phyloP scores from a whole-genome alignment of 2,888 invertebrate species.

The Pseudanteris insignis region DNA sequence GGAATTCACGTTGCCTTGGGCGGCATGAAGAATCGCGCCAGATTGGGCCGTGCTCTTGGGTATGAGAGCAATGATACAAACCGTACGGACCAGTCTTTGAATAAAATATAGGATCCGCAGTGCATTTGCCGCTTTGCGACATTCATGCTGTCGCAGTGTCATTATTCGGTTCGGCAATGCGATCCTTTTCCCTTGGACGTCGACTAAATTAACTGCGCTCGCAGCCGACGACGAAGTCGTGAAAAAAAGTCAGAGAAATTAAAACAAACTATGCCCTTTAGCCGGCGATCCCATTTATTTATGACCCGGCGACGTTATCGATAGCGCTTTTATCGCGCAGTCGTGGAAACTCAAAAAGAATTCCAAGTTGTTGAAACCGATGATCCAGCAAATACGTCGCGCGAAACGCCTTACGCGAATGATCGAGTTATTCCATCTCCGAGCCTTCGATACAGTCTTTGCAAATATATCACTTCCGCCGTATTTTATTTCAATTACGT shows the following conservation, averaged over 20 bases:
- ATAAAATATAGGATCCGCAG: constrained; percentile 59
- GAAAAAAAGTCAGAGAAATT: constrained; percentile 1
- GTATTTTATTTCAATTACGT: too few species aligned
- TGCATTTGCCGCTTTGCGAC: constrained; percentile 54
- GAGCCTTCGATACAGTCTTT: too few species aligned
- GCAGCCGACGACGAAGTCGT: background rate
- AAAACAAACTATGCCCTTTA: constrained; percentile 3
- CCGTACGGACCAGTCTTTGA: constrained; percentile 49
- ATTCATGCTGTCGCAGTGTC: constrained; percentile 53
- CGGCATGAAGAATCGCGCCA: constrained; percentile 35
- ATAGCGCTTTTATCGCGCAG: background rate
- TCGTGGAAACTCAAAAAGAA: too few species aligned
- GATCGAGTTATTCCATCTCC: too few species aligned
- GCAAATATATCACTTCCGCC: too few species aligned
- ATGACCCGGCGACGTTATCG: constrained; percentile 3
- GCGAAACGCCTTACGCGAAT: too few species aligned
- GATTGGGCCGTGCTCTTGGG: constrained; percentile 30
- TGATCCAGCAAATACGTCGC: too few species aligned
- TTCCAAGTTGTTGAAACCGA: too few species aligned
- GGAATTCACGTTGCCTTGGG: too few species aligned
- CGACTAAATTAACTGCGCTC: constrained; percentile 28
- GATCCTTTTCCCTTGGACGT: constrained; percentile 32
- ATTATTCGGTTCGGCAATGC: constrained; percentile 48
- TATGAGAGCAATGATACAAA: constrained; percentile 36
- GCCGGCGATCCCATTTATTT: constrained; percentile 12